A percentile compares a stretch with the other conserved stretches of the same genome.
These are phyloP conservation scores for Fulmarus glacialis DNA, from an alignment of 2,113 vertebrate genomes.

Conservation along the genomic window DNA sequence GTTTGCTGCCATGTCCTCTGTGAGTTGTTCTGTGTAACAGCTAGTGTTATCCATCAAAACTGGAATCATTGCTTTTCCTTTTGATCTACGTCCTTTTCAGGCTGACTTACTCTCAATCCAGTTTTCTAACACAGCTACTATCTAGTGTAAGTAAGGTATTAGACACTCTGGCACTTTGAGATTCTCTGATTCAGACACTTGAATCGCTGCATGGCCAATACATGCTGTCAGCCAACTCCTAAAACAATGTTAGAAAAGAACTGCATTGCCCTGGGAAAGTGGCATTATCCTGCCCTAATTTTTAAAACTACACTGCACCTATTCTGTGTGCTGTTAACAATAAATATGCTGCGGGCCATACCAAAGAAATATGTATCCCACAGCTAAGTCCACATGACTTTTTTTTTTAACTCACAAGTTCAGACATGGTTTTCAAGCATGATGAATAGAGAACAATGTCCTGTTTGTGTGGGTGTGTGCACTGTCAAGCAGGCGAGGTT, in stretches of 20 bases:
- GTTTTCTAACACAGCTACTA: background rate
- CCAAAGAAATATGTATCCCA: background rate
- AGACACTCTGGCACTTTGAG: background rate
- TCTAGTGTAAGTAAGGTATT: background rate
- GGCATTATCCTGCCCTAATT: background rate
- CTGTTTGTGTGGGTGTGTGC: constrained; percentile 13
- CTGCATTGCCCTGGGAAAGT: background rate
- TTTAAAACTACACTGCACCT: background rate
- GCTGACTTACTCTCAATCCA: background rate
- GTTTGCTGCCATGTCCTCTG: background rate
- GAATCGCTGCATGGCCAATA: background rate
- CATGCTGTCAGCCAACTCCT: background rate
- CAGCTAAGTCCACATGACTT: constrained; percentile 14
- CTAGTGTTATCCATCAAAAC: background rate
- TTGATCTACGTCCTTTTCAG: background rate
- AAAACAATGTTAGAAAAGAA: background rate
- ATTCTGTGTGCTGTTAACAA: background rate
- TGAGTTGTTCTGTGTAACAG: background rate
- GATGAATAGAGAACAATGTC: constrained; percentile 29
- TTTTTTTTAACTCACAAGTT: constrained; percentile 39
- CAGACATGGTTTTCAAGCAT: constrained; percentile 34
- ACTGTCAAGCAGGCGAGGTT: background rate
- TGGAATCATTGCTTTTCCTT: background rate
- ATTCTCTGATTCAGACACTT: background rate
- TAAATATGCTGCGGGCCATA: background rate